Evolutionary conservation across 2,797 vertebrate species (phyloP).

Genomic region (Xerus rutilus): DNA sequence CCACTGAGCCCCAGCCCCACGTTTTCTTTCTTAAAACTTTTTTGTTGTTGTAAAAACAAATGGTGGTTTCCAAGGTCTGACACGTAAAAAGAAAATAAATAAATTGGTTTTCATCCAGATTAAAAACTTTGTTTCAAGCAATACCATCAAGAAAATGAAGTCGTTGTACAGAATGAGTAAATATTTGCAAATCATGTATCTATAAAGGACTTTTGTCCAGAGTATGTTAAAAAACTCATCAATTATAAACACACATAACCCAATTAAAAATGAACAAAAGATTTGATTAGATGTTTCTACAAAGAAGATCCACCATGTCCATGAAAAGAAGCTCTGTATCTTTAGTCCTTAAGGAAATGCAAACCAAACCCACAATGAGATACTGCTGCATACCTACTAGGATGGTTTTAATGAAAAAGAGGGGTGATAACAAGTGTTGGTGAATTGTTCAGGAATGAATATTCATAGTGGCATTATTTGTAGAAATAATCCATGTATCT

Average conservation of each 20-base stretch:
- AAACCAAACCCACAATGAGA: not conserved
- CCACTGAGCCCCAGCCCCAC: too few species aligned
- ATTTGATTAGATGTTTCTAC: conserved; percentile 11
- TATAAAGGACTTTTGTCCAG: not conserved
- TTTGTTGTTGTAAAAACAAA: not conserved
- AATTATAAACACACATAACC: not conserved
- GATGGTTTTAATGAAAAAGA: not conserved
- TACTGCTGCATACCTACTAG: not conserved
- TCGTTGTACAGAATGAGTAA: not conserved
- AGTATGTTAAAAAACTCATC: conserved; percentile 1
- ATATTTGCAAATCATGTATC: not conserved
- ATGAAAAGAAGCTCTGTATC: not conserved
- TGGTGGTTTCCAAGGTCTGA: not conserved
- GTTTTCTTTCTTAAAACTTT: not conserved
- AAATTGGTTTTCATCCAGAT: not conserved
- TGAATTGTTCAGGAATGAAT: not conserved
- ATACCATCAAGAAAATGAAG: conserved; percentile 21
- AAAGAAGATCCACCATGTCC: not conserved
- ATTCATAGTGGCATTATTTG: not conserved
- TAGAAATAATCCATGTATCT: not conserved
- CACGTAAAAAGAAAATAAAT: not conserved
- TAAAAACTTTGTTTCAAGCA: not conserved
- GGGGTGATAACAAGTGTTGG: not conserved
- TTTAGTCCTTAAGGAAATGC: not conserved
- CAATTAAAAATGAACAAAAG: conserved; percentile 24